Conservation (phyloP, 2,113 vertebrate genomes). For the Pelusios castaneus region DNA sequence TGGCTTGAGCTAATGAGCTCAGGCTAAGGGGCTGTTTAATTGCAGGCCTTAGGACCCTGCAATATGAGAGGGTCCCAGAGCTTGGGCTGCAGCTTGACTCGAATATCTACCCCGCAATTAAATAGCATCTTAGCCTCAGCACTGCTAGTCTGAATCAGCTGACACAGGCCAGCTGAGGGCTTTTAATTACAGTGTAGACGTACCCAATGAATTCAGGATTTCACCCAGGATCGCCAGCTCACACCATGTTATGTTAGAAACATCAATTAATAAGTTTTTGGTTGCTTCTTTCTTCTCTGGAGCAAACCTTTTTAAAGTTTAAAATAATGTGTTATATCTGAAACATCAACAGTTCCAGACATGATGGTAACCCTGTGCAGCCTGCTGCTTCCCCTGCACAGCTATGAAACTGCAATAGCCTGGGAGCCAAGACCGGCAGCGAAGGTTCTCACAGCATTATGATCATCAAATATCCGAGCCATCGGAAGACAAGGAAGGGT, state of each 20-base stretch:
- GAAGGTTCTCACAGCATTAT: fast-evolving
- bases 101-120: not conserved
- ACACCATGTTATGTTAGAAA: not conserved
- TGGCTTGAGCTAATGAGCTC: not conserved
- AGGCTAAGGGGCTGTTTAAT: not conserved
- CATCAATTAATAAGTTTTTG: not conserved
- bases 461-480: not conserved
- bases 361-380: not conserved
- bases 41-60: not conserved
- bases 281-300: constrained; percentile 1
- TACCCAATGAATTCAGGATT: not conserved
- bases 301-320: constrained; percentile 5
- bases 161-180: not conserved
- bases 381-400: not conserved
- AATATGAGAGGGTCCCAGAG: too few species aligned
- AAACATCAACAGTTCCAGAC: constrained; percentile 4
- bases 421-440: not conserved
- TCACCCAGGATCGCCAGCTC: not conserved
- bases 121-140: not conserved
- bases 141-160: not conserved
- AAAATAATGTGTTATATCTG: not conserved
- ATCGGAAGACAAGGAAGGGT: not conserved
- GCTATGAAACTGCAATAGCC: not conserved
- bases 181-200: not conserved
- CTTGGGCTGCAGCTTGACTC: not conserved